Percentiles rank a stretch among this genome's conserved stretches.
Evolutionary conservation across 2,113 vertebrate species (phyloP).

Genomic region (Illadopsis cleaveri): DNA sequence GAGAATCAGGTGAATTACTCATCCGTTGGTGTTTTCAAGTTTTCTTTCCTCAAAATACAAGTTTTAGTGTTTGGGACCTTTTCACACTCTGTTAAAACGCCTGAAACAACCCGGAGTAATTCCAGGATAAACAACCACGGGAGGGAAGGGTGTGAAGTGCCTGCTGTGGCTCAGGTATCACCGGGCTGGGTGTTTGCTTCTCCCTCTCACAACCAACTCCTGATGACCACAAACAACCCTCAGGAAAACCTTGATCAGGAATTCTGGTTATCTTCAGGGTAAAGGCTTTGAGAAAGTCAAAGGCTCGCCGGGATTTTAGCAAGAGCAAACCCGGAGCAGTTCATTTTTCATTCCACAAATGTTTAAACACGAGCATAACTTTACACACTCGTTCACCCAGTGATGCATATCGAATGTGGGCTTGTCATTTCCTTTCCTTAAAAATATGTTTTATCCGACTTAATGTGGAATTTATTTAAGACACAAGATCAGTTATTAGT

Average conservation of each 20-base stretch:
- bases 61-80: background rate
- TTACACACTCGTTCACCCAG: background rate
- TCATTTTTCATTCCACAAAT: background rate
- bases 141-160: background rate
- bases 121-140: accelerated
- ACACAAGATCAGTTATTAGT: conserved; percentile 34
- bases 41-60: background rate
- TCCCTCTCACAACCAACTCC: background rate
- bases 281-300: background rate
- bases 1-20: too few species aligned
- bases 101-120: background rate
- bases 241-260: background rate
- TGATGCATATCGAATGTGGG: background rate
- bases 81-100: background rate
- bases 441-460: background rate
- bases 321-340: background rate
- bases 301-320: background rate
- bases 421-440: background rate
- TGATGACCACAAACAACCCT: background rate
- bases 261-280: background rate
- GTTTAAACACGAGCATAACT: background rate
- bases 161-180: background rate
- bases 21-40: background rate
- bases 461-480: conserved; percentile 24
- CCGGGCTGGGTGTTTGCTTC: background rate